Evolutionary conservation across 1,140 invertebrate genomes (phyloP), one percentile per base, ranked within the genome.

Genomic region (Acromyrmex heyeri): DNA sequence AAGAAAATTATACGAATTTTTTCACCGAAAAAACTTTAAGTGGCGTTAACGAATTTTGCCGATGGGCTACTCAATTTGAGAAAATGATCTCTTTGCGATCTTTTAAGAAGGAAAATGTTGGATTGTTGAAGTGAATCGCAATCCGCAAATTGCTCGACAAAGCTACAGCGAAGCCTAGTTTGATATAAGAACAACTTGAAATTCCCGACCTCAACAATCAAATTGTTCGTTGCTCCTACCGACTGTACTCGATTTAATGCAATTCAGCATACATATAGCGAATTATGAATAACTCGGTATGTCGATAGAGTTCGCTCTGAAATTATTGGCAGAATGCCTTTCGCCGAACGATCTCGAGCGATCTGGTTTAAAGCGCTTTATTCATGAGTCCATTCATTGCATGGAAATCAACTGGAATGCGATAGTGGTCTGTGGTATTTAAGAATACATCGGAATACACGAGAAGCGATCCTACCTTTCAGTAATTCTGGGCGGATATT

Each of bases 301-400:
- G 27, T 86, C 87, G 73, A 55, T 77, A 69, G 55, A 70, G 75
- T 76, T 76, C 53, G 24, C 76, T 59, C 61, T 18, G 65, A 86
- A 87, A 89, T 90, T 90, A 89, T 87, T 89, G 77, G 85, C 88
- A 78, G 85, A 7, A 55, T 89, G 85, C 77, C 77, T 87, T 62
- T 27, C 10, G 21, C 16, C 14, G 57, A 81, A 38, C 62, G 27
- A 69, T 72, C 55, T 62, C 50, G 59, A 18, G n/a, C 44, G 77
- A 90, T 85, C 34, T 61, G 34, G 59, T 38, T 62, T 78, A 83
- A 83, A 85, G 50, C 76, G 69, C 62, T 86, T 90, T 90, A 90
- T 90, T 88, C 86, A 87, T 85, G 86, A 90, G 50, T 76, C 81
- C 64, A 73, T 90, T 90, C 86, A 85, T 90, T 62, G 62, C 78